These are phyloP conservation scores for Ptilodon capucinus DNA, from an alignment of 2,888 invertebrate species.

Conservation along the genomic window DNA sequence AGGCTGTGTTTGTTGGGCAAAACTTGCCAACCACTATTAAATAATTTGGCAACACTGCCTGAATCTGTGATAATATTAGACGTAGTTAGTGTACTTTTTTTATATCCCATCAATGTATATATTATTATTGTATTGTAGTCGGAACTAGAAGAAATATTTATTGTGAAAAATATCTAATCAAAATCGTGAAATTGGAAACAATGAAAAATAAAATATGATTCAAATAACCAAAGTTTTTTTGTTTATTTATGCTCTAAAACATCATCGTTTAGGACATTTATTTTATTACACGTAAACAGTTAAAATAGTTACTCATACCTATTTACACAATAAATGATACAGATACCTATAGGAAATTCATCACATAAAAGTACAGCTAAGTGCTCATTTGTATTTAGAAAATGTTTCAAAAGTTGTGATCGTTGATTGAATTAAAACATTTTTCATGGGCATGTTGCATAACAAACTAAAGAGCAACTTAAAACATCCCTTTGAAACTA, in stretches of 20 bases:
- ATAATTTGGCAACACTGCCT: conserved; percentile 68
- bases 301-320: too few relatives aligned
- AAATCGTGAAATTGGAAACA: conserved; percentile 65
- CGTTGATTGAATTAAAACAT: too few relatives aligned
- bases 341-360: too few relatives aligned
- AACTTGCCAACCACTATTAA: conserved; percentile 66
- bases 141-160: conserved; percentile 70
- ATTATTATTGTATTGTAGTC: conserved; percentile 72
- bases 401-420: too few relatives aligned
- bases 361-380: too few relatives aligned
- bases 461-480: too few relatives aligned
- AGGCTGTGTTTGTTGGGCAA: conserved; percentile 71
- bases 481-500: too few relatives aligned
- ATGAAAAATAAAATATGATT: conserved; percentile 69
- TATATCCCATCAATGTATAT: conserved; percentile 65
- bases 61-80: conserved; percentile 79
- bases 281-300: too few relatives aligned
- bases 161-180: conserved; percentile 62
- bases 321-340: too few relatives aligned
- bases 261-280: too few relatives aligned
- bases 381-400: too few relatives aligned
- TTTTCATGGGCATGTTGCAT: too few relatives aligned
- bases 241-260: conserved; percentile 6
- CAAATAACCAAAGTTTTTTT: conserved; percentile 41
- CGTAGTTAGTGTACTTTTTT: conserved; percentile 57